Evolutionary conservation across 2,113 vertebrate genomes (phyloP).

Genomic region (Sisor rabdophorus): DNA sequence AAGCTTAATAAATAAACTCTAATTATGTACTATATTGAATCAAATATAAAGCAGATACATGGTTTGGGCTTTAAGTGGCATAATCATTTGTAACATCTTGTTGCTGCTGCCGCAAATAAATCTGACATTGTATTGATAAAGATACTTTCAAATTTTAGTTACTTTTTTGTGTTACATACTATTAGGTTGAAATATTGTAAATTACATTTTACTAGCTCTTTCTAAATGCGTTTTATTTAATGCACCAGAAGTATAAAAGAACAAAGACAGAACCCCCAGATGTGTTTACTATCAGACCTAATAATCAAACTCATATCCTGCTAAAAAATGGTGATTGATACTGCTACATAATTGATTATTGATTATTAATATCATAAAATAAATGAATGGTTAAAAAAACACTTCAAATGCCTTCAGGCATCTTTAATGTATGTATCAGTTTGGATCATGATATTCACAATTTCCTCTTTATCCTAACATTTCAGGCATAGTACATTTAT

Average conservation of each 20-base stretch:
- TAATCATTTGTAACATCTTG: not conserved
- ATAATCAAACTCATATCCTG: not conserved
- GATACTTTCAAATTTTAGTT: not conserved
- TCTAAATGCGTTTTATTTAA: not conserved
- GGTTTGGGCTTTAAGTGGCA: not conserved
- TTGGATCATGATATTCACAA: not conserved
- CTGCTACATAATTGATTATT: not conserved
- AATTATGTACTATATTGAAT: not conserved
- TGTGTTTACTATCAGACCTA: not conserved
- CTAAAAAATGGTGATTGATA: not conserved
- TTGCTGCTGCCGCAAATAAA: not conserved
- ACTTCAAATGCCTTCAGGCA: not conserved
- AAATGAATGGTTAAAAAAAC: not conserved
- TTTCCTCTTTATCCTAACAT: not conserved
- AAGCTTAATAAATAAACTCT: slow-evolving; percentile 16
- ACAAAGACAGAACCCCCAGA: slow-evolving; percentile 14
- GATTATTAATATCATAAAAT: not conserved
- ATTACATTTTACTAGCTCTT: not conserved
- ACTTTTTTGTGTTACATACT: not conserved
- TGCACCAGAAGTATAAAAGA: not conserved
- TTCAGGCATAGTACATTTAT: not conserved
- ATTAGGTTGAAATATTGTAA: not conserved
- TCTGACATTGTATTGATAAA: not conserved
- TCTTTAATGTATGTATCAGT: not conserved
- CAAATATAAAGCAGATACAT: not conserved